phyloP scores from a whole-genome alignment of 2,113 vertebrate species.

The Orcinus orca region DNA sequence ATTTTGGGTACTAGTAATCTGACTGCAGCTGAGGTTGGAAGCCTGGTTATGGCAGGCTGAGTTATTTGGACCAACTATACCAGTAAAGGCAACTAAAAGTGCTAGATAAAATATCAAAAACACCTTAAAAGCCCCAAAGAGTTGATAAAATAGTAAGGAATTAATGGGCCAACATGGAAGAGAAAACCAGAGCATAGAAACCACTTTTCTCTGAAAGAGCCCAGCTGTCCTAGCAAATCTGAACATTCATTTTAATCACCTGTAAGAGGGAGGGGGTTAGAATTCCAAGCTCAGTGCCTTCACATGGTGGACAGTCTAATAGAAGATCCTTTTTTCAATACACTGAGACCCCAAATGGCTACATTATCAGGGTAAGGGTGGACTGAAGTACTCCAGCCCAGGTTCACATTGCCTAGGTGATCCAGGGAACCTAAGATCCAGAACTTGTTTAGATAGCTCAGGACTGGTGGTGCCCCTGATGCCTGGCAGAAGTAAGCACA shows the following conservation, averaged over 20 bases:
- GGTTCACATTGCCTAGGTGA: neutral
- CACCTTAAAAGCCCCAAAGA: neutral
- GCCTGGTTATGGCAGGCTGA: neutral
- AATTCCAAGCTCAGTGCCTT: neutral
- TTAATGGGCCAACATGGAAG: neutral
- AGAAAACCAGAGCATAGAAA: neutral
- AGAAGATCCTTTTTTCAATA: neutral
- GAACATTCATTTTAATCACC: neutral
- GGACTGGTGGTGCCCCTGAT: neutral
- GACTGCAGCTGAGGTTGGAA: neutral
- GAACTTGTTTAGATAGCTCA: neutral
- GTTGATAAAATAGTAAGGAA: neutral
- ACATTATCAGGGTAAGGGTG: neutral
- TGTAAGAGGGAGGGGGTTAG: neutral
- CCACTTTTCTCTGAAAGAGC: neutral
- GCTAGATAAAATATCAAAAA: neutral
- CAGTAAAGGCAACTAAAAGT: constrained; percentile 11
- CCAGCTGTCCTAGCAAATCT: neutral
- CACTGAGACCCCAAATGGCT: neutral
- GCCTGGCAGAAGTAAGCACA: neutral
- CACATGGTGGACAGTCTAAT: neutral
- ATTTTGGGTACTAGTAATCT: neutral
- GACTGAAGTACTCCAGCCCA: neutral
- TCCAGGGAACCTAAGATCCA: neutral
- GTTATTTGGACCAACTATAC: constrained; percentile 11